Conservation (phyloP, 1,140 invertebrate genomes). For the Pseudomyrmex pallidus region DNA sequence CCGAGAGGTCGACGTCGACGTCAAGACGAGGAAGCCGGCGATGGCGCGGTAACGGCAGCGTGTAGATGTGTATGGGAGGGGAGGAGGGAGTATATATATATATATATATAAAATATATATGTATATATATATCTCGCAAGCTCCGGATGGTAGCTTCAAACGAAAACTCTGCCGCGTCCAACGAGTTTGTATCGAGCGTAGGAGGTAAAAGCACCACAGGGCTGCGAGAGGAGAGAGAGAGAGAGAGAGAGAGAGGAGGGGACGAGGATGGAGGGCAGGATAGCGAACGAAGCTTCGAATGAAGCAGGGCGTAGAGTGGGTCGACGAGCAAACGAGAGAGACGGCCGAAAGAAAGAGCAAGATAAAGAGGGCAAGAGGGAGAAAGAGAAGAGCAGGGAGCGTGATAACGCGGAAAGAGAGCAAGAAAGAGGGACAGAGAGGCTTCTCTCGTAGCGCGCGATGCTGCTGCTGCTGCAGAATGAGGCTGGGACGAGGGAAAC, state of each 20-base stretch:
- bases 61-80: conserved; percentile 2
- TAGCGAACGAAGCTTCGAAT: conserved; percentile 55
- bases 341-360: conserved; percentile 37
- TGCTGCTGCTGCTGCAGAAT: conserved; percentile 70
- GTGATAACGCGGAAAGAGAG: conserved; percentile 52
- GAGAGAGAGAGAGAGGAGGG: conserved; percentile 14
- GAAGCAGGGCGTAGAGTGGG: conserved; percentile 61
- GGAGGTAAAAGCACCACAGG: conserved; percentile 64
- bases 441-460: conserved; percentile 68
- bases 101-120: too few species aligned
- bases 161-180: conserved; percentile 70
- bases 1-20: conserved; percentile 53
- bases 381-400: conserved; percentile 7
- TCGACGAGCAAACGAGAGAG: conserved; percentile 44
- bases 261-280: conserved; percentile 33
- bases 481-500: conserved; percentile 70
- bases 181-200: conserved; percentile 72
- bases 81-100: too few species aligned
- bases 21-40: conserved; percentile 27
- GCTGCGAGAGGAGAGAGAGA: conserved; percentile 19
- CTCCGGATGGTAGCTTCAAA: conserved; percentile 62
- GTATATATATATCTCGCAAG: conserved; percentile 37
- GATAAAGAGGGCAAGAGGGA: conserved; percentile 25
- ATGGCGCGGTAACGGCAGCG: background rate
- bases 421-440: conserved; percentile 57